Evolutionary conservation across 1,140 invertebrate genomes (phyloP).

Genomic region (Listronotus oregonensis): DNA sequence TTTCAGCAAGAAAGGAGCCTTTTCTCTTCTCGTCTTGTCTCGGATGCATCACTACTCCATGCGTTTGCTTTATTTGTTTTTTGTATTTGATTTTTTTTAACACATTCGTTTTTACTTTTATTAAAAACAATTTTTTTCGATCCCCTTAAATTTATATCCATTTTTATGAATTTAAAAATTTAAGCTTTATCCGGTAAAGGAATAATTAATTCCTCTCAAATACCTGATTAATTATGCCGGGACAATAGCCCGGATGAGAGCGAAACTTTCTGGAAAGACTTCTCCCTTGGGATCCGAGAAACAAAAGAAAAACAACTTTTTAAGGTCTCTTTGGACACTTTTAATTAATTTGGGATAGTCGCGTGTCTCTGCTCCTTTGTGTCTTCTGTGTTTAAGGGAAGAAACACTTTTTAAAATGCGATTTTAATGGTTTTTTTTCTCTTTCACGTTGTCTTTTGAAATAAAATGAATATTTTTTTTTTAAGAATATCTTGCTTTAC

Average conservation of each 20-base stretch:
- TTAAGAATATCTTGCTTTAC: no score
- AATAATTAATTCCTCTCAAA: constrained; percentile 22
- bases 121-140: no score
- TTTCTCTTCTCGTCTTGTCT: no score
- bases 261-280: constrained; percentile 18
- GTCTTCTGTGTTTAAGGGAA: constrained; percentile 5
- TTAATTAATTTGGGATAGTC: constrained; percentile 29
- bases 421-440: constrained; percentile 10
- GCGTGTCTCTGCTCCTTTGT: constrained; percentile 5
- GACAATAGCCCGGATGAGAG: constrained; percentile 20
- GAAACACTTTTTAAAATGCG: neutral
- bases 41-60: no score
- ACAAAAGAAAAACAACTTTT: constrained; percentile 28
- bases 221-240: constrained; percentile 28
- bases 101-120: no score
- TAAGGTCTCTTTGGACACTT: constrained; percentile 20
- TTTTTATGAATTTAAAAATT: no score
- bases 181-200: neutral
- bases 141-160: no score
- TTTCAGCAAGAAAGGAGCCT: no score
- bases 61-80: no score
- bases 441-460: no score
- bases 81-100: no score
- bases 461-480: no score
- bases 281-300: constrained; percentile 3